phyloP scores from a whole-genome alignment of 2,113 vertebrate species.

The Edolisoma coerulescens region DNA sequence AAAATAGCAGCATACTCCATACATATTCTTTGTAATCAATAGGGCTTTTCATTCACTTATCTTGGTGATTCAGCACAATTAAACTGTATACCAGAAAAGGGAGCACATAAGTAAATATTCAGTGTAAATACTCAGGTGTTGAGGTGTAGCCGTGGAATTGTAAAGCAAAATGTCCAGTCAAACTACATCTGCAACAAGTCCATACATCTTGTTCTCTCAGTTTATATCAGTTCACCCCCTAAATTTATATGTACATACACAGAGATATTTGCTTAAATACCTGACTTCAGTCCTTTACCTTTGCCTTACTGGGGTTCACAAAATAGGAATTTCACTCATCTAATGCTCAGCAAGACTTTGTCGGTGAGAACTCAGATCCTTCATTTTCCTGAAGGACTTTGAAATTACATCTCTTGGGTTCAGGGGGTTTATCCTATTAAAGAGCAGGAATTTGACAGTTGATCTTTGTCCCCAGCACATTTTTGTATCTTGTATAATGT shows the following conservation, averaged over 20 bases:
- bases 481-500: neutral
- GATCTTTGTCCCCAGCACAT: neutral
- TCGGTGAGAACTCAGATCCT: neutral
- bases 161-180: neutral
- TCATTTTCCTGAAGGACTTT: neutral
- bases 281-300: neutral
- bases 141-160: neutral
- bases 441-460: neutral
- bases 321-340: neutral
- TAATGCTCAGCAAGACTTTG: neutral
- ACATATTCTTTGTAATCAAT: neutral
- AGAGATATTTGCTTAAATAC: neutral
- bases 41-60: neutral
- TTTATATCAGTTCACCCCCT: neutral
- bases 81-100: neutral
- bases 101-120: neutral
- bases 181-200: neutral
- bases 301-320: neutral
- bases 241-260: neutral
- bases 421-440: neutral
- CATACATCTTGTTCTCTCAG: neutral
- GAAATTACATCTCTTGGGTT: neutral
- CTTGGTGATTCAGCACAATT: neutral
- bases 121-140: fast-evolving
- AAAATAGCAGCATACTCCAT: neutral